Conservation (phyloP, 2,113 vertebrate genomes). For the Gobius niger region DNA sequence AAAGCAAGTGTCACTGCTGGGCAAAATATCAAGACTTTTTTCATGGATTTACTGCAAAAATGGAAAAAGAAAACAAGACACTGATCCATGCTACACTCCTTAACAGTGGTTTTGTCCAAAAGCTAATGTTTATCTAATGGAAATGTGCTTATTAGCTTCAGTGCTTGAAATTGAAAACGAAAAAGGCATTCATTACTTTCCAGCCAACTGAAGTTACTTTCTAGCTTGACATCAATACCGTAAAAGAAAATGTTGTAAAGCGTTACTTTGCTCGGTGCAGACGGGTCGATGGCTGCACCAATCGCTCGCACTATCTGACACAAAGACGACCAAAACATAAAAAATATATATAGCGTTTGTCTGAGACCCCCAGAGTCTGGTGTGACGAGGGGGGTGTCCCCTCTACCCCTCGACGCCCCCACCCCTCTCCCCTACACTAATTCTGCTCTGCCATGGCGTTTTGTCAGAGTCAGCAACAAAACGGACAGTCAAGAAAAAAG, state of each 20-base stretch:
- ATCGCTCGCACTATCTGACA: neutral
- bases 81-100: too few species aligned
- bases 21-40: too few species aligned
- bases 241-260: neutral
- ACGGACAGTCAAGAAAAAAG: slow-evolving; percentile 70
- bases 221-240: too few species aligned
- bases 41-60: too few species aligned
- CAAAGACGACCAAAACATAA: slow-evolving; percentile 2
- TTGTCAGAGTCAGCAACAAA: slow-evolving; percentile 84
- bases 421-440: slow-evolving; percentile 30
- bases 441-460: slow-evolving; percentile 61
- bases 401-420: slow-evolving; percentile 36
- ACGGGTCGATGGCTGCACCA: neutral
- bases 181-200: too few species aligned
- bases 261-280: neutral
- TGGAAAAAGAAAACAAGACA: too few species aligned
- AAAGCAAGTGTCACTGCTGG: too few species aligned
- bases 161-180: too few species aligned
- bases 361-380: slow-evolving; percentile 44
- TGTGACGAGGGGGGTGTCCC: slow-evolving; percentile 63
- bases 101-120: too few species aligned
- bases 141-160: neutral
- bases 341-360: slow-evolving; percentile 39
- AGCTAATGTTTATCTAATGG: neutral
- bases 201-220: too few species aligned